Evolutionary conservation across 37 sponge, comb jelly and placozoan genomes (phyloP), one percentile per base, ranked within the genome.

Genomic region (Halisarca cf. caerulea): DNA sequence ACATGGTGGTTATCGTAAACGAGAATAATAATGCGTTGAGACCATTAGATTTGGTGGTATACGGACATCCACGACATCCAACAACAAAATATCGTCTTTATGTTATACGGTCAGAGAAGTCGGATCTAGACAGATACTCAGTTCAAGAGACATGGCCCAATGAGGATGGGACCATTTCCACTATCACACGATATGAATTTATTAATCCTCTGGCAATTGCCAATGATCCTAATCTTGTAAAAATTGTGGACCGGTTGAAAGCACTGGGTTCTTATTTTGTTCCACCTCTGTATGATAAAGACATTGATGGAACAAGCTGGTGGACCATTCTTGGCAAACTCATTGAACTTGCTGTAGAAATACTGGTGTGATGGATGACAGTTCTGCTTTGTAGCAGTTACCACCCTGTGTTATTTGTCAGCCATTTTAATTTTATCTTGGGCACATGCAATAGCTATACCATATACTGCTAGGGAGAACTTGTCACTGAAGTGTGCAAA

Each of bases 321-420:
- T 3, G 24, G 24, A 38, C 77, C 18, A 44, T 74, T 2, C 25
- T 40, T 18, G 44, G 15, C 17, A 74, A 74, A 41, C 0, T 74
- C 45, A 44, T 74, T 25, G 77, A 74, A 43, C 18, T 74, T 40
- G 77, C 25, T 1, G 2, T 74, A 11, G 77, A 74, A 74, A 44
- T 74, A 36, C 45, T 74, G 43, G 25, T 74, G 21, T 74, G 44
- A 40, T 5, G 11, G 57, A 20, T 55, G 57, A 55, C 17, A n/a
- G n/a, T n/a, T n/a, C n/a, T n/a, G n/a, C n/a, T n/a, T n/a, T n/a
- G n/a, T n/a, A n/a, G n/a, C n/a, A n/a, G n/a, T n/a, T n/a, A n/a
- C n/a, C n/a, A n/a, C n/a, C n/a, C n/a, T n/a, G n/a, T n/a, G n/a
- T n/a, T n/a, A n/a, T n/a, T n/a, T n/a, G n/a, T n/a, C n/a, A n/a